Percentiles rank a stretch among this genome's conserved stretches.
phyloP scores from a whole-genome alignment of 1,140 invertebrate genomes.

The Mamestra configurata region DNA sequence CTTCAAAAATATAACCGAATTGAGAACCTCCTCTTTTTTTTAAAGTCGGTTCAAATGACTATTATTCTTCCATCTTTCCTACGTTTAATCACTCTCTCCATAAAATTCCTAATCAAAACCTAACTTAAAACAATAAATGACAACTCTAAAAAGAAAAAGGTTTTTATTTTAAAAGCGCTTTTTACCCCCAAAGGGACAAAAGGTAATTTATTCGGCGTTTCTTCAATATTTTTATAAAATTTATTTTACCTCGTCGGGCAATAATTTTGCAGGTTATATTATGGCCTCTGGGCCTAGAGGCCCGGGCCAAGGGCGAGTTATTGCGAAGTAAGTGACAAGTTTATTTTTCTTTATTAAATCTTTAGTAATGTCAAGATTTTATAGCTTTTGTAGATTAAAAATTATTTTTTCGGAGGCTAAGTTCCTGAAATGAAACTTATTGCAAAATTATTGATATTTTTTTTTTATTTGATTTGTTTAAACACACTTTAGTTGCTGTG shows the following conservation, averaged over 20 bases:
- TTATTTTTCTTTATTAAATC: constrained; percentile 22
- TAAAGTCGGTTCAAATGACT: too few species aligned
- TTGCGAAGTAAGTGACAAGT: constrained; percentile 1
- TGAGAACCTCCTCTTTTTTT: too few species aligned
- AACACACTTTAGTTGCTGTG: too few species aligned
- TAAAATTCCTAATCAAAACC: neutral
- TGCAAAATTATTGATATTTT: too few species aligned
- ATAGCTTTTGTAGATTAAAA: too few species aligned
- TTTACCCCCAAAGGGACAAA: constrained; percentile 2
- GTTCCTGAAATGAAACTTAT: too few species aligned
- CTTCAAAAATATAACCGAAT: too few species aligned
- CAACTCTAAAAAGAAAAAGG: neutral
- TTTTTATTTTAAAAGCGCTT: neutral
- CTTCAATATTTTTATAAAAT: constrained; percentile 12
- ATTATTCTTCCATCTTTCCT: too few species aligned
- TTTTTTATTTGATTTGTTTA: too few species aligned
- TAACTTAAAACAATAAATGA: constrained; percentile 18
- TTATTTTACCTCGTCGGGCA: neutral
- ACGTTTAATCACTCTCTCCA: too few species aligned
- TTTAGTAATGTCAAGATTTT: too few species aligned
- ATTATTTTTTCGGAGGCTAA: too few species aligned
- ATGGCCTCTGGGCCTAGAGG: constrained; percentile 1
- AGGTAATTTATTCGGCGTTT: constrained; percentile 10
- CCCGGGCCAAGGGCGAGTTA: neutral
- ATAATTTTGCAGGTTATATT: constrained; percentile 2